These are phyloP conservation scores for Hydra vulgaris DNA, from an alignment of 30 jellyfish, hydroid and myxozoan genomes.

Conservation along the genomic window DNA sequence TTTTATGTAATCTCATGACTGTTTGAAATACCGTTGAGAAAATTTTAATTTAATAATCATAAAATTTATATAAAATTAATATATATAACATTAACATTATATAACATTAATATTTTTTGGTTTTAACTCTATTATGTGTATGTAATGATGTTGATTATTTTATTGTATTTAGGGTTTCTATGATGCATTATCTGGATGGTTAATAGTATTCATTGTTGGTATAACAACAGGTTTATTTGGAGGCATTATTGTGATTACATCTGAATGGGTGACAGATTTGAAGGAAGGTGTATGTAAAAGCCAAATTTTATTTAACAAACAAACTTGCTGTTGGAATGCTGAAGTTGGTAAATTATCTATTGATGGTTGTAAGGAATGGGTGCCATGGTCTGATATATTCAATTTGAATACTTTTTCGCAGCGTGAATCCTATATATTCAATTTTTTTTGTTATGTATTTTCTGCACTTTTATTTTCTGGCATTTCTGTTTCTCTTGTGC, in stretches of 20 bases:
- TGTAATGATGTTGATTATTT: too few species aligned
- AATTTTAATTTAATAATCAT: too few species aligned
- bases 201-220: slow-evolving; percentile 85
- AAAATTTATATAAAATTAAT: too few species aligned
- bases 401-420: slow-evolving; percentile 38
- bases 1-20: too few species aligned
- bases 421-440: slow-evolving; percentile 27
- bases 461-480: slow-evolving; percentile 62
- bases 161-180: slow-evolving; percentile 55
- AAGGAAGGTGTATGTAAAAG: slow-evolving; percentile 86
- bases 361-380: slow-evolving; percentile 76
- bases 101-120: too few species aligned
- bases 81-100: too few species aligned
- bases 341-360: slow-evolving; percentile 67
- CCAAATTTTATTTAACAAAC: slow-evolving; percentile 84
- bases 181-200: slow-evolving; percentile 99
- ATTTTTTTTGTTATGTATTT: slow-evolving; percentile 63
- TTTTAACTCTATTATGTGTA: too few species aligned
- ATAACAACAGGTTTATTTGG: slow-evolving; percentile 80
- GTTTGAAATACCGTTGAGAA: too few species aligned
- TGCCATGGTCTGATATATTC: slow-evolving; percentile 72
- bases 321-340: slow-evolving; percentile 94
- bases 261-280: slow-evolving; percentile 93
- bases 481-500: slow-evolving; percentile 63
- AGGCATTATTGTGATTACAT: slow-evolving; percentile 94